These are phyloP conservation scores for Lathamus discolor DNA, from an alignment of 2,113 vertebrate genomes.

Conservation along the genomic window DNA sequence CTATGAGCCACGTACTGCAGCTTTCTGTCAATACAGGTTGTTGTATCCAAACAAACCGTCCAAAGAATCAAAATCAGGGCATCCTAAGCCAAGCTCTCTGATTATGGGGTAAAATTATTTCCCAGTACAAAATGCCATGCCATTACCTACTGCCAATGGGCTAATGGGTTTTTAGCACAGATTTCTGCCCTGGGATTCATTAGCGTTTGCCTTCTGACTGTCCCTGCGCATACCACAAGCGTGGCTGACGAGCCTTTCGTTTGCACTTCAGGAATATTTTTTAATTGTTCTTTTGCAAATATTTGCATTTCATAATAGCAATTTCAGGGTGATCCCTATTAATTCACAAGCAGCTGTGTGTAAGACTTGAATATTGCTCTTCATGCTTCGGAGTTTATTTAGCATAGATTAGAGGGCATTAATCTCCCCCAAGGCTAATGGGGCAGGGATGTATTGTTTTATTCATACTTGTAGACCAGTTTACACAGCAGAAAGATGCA, in stretches of 20 bases:
- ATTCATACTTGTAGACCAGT: slow-evolving; percentile 9
- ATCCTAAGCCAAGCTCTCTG: background rate
- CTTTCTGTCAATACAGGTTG: slow-evolving; percentile 20
- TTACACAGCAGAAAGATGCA: slow-evolving; percentile 22
- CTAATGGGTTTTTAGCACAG: background rate
- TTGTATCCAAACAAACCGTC: background rate
- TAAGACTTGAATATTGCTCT: slow-evolving; percentile 12
- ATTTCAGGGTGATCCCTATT: slow-evolving; percentile 39
- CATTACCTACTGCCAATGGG: background rate
- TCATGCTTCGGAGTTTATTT: slow-evolving; percentile 43
- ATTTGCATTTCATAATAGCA: slow-evolving; percentile 8
- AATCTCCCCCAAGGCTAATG: slow-evolving; percentile 47
- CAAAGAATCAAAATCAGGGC: background rate
- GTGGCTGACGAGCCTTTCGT: background rate
- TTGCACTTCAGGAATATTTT: slow-evolving; percentile 55
- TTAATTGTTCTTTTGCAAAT: slow-evolving; percentile 33
- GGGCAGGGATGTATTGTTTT: slow-evolving; percentile 32
- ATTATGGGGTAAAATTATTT: background rate
- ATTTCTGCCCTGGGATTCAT: slow-evolving; percentile 17
- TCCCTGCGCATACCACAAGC: background rate
- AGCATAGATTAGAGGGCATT: slow-evolving; percentile 32
- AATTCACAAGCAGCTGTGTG: slow-evolving; percentile 39
- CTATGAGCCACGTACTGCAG: background rate
- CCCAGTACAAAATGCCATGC: background rate
- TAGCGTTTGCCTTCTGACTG: background rate